Base-by-base conservation (phyloP, 2,797 vertebrate species). In the Peromyscus nudipes region DNA sequence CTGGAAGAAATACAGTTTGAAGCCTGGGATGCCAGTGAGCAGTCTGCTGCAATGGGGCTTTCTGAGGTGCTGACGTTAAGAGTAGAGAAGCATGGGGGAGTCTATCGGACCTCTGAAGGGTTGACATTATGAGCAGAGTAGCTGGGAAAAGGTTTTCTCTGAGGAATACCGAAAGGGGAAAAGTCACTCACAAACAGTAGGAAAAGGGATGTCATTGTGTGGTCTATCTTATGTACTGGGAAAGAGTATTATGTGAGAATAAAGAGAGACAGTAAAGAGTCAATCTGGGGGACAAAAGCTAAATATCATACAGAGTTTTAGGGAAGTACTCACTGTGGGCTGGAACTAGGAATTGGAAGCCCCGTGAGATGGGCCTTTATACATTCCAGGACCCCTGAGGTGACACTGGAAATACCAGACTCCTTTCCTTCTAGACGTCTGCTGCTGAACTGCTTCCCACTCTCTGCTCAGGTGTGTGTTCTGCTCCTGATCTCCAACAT, bases 91-190 rank as follows among this genome's bases (percentile, higher is more conserved):
- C 82, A 84, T 17, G 19, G 13, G 5, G 17, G 82, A 91, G 67
- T 17, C 19, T 29, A 23, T 34, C 80, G 73, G 0, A 55, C 89
- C 87, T 79, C 34, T 88, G 71, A 91, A 43, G n/a, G 62, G 25
- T 31, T 67, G 34, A 83, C 52, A 25, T 84, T 86, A 92, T 57
- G 73, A 8, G 6, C 89, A 82, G 60, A 85, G n/a, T 52, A 82
- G 25, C 62, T 34, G 83, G 40, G 7, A 25, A 60, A 10, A 7
- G 14, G 9, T 3, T 75, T n/a, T 40, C 71, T 83, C 4, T 93
- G 71, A 94, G 43, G 89, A 94, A 69, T 1, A 52, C 23, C 52
- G 84, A 94, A 3, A 96, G 85, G 75, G 8, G 46, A 19, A 77
- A 29, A 77, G 4, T 52, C 46, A 1, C 43, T 43, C 49, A 77